phyloP scores from a whole-genome alignment of 2,888 invertebrate species.

The Pheosia tremula region DNA sequence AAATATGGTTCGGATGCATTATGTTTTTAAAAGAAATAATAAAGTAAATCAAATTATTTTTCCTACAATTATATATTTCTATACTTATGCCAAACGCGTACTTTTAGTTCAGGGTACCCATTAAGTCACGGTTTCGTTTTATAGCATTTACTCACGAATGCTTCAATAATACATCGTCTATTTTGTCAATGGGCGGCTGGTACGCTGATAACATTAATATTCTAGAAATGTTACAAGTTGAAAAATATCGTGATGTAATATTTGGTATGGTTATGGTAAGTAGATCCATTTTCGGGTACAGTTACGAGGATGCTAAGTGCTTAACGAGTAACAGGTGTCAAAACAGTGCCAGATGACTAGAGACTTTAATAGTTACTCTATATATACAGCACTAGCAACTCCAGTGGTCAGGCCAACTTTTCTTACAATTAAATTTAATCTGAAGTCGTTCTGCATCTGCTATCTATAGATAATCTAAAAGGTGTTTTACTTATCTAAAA shows the following conservation, averaged over 20 bases:
- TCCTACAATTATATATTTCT: neutral
- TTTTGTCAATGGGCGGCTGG: constrained; percentile 21
- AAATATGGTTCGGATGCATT: too few species aligned
- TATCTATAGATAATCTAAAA: too few species aligned
- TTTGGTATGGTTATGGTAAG: constrained; percentile 13
- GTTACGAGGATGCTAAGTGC: constrained; percentile 21
- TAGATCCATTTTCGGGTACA: constrained; percentile 11
- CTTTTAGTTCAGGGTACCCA: constrained; percentile 29
- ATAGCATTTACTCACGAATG: constrained; percentile 43
- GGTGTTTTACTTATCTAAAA: too few species aligned
- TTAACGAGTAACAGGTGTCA: constrained; percentile 59
- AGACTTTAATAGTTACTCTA: constrained; percentile 17
- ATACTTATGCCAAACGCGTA: neutral
- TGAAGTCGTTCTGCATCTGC: too few species aligned
- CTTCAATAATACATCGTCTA: constrained; percentile 25
- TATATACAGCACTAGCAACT: neutral
- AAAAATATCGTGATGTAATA: constrained; percentile 22
- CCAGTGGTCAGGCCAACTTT: too few species aligned
- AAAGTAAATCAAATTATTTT: too few species aligned
- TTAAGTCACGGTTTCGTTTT: constrained; percentile 36
- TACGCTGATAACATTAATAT: constrained; percentile 14
- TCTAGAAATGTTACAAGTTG: constrained; percentile 28
- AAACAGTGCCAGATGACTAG: constrained; percentile 46
- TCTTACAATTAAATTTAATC: too few species aligned
- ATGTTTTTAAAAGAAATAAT: too few species aligned